Evolutionary conservation across 2,113 vertebrate species (phyloP).

Genomic region (Brachyhypopomus gauderio): DNA sequence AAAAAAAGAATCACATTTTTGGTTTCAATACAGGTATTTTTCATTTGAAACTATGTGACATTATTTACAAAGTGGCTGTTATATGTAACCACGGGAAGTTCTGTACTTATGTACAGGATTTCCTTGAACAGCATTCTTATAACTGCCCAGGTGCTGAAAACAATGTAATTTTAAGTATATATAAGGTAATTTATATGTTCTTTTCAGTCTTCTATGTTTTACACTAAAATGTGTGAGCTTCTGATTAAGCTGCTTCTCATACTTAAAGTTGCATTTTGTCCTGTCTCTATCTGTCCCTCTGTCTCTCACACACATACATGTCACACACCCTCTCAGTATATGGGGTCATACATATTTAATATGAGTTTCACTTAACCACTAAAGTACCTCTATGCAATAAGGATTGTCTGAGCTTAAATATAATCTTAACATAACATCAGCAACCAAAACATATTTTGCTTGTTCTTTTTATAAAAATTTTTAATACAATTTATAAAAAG

Average conservation of each 20-base stretch:
- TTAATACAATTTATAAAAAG: too few species aligned
- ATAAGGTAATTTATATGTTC: neutral
- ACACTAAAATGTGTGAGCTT: neutral
- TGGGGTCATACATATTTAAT: too few species aligned
- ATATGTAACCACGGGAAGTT: neutral
- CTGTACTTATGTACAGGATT: slow-evolving; percentile 17
- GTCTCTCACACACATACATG: neutral
- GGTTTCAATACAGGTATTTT: too few species aligned
- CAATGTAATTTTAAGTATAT: neutral
- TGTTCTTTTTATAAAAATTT: too few species aligned
- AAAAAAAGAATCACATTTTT: neutral
- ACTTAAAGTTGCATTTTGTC: neutral
- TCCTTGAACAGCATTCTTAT: slow-evolving; percentile 5
- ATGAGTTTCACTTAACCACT: too few species aligned
- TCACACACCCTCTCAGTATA: neutral
- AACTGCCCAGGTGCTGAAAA: neutral
- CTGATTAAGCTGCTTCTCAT: neutral
- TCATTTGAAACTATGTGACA: neutral
- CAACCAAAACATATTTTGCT: too few species aligned
- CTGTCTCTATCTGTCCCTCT: neutral
- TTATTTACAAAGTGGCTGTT: neutral
- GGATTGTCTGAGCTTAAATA: too few species aligned
- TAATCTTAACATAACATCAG: too few species aligned
- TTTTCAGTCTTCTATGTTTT: neutral
- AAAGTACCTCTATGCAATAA: too few species aligned